Percentiles rank a stretch among this genome's conserved stretches.
Conservation (phyloP, 2,888 invertebrate species). For the Drosophila nigritarsus region DNA sequence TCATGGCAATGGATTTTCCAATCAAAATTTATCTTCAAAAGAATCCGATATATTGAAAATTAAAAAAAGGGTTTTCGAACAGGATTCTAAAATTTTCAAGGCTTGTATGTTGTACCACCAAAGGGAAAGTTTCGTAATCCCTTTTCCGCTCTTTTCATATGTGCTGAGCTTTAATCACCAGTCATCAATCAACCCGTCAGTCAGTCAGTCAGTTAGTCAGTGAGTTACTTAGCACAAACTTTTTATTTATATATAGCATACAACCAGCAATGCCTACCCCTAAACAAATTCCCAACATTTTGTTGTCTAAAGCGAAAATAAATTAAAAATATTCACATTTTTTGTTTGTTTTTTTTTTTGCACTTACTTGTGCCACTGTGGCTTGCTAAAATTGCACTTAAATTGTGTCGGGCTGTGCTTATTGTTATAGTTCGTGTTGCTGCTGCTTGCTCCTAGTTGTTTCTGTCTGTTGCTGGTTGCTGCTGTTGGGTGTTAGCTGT, state of each 20-base stretch:
- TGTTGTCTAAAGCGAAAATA: background rate
- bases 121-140: background rate
- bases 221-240: background rate
- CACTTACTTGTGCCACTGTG: conserved; percentile 40
- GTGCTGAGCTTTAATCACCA: background rate
- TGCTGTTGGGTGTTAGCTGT: conserved; percentile 17
- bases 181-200: background rate
- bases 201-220: background rate
- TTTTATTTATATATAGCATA: background rate
- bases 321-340: background rate
- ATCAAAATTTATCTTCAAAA: background rate
- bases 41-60: background rate
- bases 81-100: background rate
- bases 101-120: background rate
- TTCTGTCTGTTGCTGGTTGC: conserved; percentile 22
- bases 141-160: background rate
- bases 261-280: background rate
- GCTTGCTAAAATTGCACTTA: conserved; percentile 36
- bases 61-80: background rate
- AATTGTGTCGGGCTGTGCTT: conserved; percentile 34
- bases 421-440: conserved; percentile 10
- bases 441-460: conserved; percentile 26
- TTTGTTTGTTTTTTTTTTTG: background rate
- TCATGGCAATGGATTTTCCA: too few species aligned
- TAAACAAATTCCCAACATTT: background rate